Conservation (phyloP, 2,113 vertebrate genomes). For the Scophthalmus maximus region DNA sequence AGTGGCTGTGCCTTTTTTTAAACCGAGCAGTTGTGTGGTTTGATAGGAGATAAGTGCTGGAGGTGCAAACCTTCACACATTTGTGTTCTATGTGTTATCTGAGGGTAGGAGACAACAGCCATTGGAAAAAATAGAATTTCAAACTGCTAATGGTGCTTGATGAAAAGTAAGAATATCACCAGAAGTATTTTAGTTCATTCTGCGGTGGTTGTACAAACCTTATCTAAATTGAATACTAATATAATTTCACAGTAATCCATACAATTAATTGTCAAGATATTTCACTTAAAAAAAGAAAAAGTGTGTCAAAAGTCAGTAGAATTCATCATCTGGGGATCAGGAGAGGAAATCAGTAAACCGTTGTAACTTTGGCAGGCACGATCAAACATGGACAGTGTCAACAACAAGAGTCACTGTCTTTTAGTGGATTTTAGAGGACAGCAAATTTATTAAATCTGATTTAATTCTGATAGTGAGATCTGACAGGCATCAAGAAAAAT, state of each 20-base stretch:
- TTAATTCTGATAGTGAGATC: neutral
- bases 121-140: neutral
- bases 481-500: neutral
- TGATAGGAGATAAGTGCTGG: too few species aligned
- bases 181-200: neutral
- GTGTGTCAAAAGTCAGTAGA: neutral
- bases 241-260: neutral
- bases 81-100: too few species aligned
- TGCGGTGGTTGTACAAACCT: neutral
- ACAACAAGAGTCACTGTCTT: too few species aligned
- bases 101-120: too few species aligned
- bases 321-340: neutral
- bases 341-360: neutral
- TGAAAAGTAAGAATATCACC: neutral
- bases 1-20: neutral
- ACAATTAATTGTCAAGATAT: neutral
- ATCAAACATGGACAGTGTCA: too few species aligned
- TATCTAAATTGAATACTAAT: too few species aligned
- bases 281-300: neutral
- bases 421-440: too few species aligned
- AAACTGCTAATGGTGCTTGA: neutral
- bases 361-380: too few species aligned
- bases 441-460: neutral
- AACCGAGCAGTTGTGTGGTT: neutral
- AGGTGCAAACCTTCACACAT: too few species aligned